phyloP scores from a whole-genome alignment of 1,140 invertebrate species.

The Drosophila azteca region DNA sequence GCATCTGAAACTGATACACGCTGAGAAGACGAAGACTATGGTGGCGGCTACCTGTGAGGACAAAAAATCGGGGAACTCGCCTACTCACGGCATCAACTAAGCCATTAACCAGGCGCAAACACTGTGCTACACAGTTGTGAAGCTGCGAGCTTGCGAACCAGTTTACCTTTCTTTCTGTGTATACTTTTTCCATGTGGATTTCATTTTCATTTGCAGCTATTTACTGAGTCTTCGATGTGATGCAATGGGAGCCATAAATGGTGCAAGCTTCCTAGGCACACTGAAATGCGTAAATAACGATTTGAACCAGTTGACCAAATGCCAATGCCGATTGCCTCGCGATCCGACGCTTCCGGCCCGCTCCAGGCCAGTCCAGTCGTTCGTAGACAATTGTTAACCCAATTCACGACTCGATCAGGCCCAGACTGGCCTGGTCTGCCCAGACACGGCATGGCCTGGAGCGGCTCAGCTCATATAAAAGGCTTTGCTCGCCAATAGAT shows the following conservation, averaged over 20 bases:
- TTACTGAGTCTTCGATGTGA: conserved; percentile 37
- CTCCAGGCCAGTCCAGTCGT: conserved; percentile 14
- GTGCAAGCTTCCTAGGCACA: conserved; percentile 68
- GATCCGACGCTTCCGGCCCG: conserved; percentile 31
- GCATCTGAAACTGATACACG: neutral
- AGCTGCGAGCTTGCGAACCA: conserved; percentile 22
- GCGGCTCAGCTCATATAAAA: conserved; percentile 54
- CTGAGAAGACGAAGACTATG: conserved; percentile 76
- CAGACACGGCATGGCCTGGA: conserved; percentile 6
- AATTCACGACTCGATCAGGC: conserved; percentile 46
- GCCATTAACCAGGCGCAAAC: conserved; percentile 1
- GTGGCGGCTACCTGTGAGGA: conserved; percentile 86
- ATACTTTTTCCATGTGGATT: conserved; percentile 38
- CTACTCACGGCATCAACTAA: conserved; percentile 9
- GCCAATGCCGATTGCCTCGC: conserved; percentile 68
- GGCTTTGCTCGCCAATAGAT: conserved; percentile 4
- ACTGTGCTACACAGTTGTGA: conserved; percentile 35
- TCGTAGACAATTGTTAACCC: conserved; percentile 58
- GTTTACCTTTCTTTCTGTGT: conserved; percentile 37
- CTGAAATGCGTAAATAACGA: conserved; percentile 36
- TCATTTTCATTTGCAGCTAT: conserved; percentile 16
- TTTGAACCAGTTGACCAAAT: conserved; percentile 77
- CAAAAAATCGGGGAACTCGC: conserved; percentile 59
- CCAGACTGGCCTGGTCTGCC: conserved; percentile 1
- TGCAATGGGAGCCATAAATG: conserved; percentile 74